phyloP scores from a whole-genome alignment of 2,797 vertebrate genomes.

The Anomalospiza imberbis region DNA sequence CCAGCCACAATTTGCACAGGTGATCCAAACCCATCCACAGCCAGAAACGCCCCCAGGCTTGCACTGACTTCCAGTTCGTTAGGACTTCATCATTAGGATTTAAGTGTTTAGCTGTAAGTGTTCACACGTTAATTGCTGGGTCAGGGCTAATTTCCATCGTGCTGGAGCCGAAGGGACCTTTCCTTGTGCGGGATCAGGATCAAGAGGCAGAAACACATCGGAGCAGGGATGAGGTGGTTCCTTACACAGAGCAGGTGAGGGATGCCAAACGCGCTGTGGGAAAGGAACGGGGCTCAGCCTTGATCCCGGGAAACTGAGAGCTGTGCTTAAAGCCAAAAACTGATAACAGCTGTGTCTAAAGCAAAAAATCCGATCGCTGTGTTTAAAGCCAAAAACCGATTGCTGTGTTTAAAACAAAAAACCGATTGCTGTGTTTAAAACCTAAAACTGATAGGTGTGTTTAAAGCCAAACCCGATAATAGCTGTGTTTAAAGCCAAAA shows the following conservation, averaged over 20 bases:
- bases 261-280: accelerated
- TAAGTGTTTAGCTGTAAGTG: neutral
- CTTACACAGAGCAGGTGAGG: neutral
- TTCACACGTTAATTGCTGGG: neutral
- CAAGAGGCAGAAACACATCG: accelerated
- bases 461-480: neutral
- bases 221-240: neutral
- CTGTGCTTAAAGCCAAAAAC: neutral
- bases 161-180: neutral
- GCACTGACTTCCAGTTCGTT: neutral
- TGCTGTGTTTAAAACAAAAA: neutral
- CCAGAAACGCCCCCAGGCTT: neutral
- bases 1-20: neutral
- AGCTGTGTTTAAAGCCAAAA: neutral
- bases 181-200: neutral
- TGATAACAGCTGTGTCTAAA: neutral
- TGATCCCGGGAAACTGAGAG: neutral
- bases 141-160: neutral
- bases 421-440: neutral
- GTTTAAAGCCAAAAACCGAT: neutral
- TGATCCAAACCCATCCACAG: neutral
- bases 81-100: neutral
- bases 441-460: neutral
- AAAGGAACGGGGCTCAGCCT: neutral
- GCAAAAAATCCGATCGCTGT: accelerated